Conservation (phyloP, 1,140 invertebrate species). For the Harlomillsia oculata region DNA sequence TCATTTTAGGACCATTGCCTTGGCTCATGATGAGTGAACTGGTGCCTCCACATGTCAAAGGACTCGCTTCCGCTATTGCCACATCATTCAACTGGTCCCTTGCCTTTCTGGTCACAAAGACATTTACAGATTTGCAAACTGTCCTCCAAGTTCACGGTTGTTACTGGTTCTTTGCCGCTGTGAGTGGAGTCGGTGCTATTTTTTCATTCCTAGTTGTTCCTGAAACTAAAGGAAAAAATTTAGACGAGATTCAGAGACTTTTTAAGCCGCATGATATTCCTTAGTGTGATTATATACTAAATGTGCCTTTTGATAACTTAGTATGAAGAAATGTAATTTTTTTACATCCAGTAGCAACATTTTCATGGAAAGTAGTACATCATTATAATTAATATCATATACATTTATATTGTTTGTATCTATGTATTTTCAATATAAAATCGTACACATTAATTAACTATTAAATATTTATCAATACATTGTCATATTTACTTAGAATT, state of each 20-base stretch:
- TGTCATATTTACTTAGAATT: too few species aligned
- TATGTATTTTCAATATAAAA: too few species aligned
- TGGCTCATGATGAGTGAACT: constrained; percentile 20
- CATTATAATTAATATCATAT: too few species aligned
- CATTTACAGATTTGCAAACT: constrained; percentile 40
- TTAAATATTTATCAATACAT: too few species aligned
- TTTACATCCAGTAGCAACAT: too few species aligned
- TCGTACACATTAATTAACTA: too few species aligned
- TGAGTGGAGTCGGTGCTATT: constrained; percentile 40
- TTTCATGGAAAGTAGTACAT: too few species aligned
- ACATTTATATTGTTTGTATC: too few species aligned
- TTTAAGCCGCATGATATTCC: constrained; percentile 6
- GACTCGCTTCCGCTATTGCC: constrained; percentile 41
- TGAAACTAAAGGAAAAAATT: constrained; percentile 45
- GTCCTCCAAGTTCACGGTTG: constrained; percentile 42
- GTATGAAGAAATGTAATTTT: too few species aligned
- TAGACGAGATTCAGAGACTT: constrained; percentile 45
- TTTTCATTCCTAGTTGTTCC: constrained; percentile 43
- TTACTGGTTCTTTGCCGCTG: constrained; percentile 47
- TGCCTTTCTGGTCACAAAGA: constrained; percentile 46
- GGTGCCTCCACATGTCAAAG: constrained; percentile 19
- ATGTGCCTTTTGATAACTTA: too few species aligned
- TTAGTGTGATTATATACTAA: too few species aligned
- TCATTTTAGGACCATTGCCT: constrained; percentile 9
- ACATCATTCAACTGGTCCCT: constrained; percentile 44